Percentiles rank a stretch among this genome's conserved stretches.
These are phyloP conservation scores for Chaetophractus vellerosus DNA, from an alignment of 2,797 vertebrate species.

Conservation along the genomic window DNA sequence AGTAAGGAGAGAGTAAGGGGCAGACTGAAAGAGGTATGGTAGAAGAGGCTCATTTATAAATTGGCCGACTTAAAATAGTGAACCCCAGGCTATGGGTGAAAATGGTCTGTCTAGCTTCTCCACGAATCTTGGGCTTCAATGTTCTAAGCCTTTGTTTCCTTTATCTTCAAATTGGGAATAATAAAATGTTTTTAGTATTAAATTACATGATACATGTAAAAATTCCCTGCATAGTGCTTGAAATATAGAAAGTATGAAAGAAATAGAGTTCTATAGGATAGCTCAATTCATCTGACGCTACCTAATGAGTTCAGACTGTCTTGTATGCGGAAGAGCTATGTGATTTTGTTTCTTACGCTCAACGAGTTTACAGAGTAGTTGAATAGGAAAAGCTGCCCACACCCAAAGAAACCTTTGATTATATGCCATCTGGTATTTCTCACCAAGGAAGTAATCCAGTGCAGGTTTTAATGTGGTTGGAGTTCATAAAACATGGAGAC, in stretches of 20 bases:
- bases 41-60: not conserved
- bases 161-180: not conserved
- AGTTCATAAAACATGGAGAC: not conserved
- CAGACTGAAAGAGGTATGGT: not conserved
- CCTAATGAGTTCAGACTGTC: not conserved
- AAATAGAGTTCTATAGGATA: not conserved
- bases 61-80: not conserved
- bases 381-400: not conserved
- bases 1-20: not conserved
- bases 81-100: not conserved
- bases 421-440: not conserved
- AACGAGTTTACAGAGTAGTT: not conserved
- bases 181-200: not conserved
- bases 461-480: not conserved
- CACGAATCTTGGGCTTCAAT: not conserved
- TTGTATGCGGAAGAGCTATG: not conserved
- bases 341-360: not conserved
- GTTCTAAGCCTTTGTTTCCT: not conserved
- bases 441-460: not conserved
- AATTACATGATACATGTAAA: not conserved
- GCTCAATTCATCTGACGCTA: not conserved
- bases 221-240: not conserved
- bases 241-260: not conserved
- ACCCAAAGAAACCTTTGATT: not conserved
- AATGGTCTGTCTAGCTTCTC: not conserved